Base-by-base conservation (phyloP, 2,113 vertebrate genomes). In the Diadophis punctatus region DNA sequence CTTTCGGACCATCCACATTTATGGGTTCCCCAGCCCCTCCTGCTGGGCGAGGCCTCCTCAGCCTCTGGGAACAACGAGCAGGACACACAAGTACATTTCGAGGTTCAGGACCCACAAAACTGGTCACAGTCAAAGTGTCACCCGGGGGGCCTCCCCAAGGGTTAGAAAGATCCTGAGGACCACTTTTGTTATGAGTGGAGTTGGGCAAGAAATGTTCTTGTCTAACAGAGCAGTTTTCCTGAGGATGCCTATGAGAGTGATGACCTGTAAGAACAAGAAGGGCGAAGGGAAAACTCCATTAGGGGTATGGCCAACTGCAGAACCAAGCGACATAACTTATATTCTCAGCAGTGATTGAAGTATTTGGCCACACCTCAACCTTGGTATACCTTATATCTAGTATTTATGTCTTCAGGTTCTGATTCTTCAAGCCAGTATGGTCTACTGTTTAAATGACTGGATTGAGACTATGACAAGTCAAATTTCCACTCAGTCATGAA, bases 21-120 rank as follows among this genome's bases (percentile, higher is more conserved):
- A 34, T 12, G 53, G 92, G 88, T 4, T 92, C 88, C 80, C 92
- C 92, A 58, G 46, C 88, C 14, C 88, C 92, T 51, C 92, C 92
- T 16, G 92, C 92, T 63, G 92, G 92, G 74, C 74, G 88, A 56
- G 92, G 92, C 43, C 92, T 48, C 74, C 92, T 90, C 55, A 60
- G 55, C 74, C 92, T 92, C 46, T 92, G 92, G 74, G 74, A 92
- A 86, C 92, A 92, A 89, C 74, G 92, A 86, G 92, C 92, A 43
- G 92, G 92, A 58, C 92, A 92, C 74, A 92, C 92, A 60, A 92
- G 92, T 85, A 92, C 92, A 85, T 92, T 80, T n/a, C 88, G 92
- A 56, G 92, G 92, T 48, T 92, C 92, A 22, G 92, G 92, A 11
- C 92, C 92, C 74, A 92, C 92, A 30, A 92, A 92, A 60, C 92